Evolutionary conservation across 1,140 invertebrate genomes (phyloP).

Genomic region (Magallana gigas): DNA sequence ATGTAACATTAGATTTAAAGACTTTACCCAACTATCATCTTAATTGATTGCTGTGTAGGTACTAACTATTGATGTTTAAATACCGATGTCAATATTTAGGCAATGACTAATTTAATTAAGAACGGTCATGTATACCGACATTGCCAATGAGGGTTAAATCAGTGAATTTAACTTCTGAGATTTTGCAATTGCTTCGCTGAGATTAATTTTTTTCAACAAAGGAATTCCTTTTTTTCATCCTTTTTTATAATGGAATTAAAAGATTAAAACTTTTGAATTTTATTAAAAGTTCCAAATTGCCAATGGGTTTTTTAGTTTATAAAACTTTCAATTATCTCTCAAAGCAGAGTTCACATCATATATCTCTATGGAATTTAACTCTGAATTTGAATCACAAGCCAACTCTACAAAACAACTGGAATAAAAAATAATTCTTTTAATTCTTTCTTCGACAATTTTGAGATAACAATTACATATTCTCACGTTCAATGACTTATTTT

Average conservation of each 20-base stretch:
- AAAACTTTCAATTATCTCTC: neutral
- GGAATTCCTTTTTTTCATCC: neutral
- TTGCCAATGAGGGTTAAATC: neutral
- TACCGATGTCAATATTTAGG: neutral
- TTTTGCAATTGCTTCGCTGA: neutral
- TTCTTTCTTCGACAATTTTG: neutral
- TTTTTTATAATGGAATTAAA: neutral
- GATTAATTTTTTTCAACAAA: neutral
- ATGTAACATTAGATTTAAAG: neutral
- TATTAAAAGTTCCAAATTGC: neutral
- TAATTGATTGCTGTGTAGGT: neutral
- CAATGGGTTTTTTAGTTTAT: neutral
- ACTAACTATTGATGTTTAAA: neutral
- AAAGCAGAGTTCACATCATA: neutral
- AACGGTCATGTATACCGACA: neutral
- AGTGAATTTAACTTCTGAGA: neutral
- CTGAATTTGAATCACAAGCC: conserved; percentile 4
- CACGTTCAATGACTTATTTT: conserved; percentile 2
- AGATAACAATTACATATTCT: conserved; percentile 29
- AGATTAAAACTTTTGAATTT: conserved; percentile 1
- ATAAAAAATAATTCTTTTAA: conserved; percentile 15
- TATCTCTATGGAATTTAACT: conserved; percentile 26
- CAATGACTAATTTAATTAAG: conserved; percentile 7
- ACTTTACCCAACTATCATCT: neutral
- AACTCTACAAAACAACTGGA: conserved; percentile 17